Base-by-base conservation (phyloP, 2,113 vertebrate genomes). In the Actinemys pallida region DNA sequence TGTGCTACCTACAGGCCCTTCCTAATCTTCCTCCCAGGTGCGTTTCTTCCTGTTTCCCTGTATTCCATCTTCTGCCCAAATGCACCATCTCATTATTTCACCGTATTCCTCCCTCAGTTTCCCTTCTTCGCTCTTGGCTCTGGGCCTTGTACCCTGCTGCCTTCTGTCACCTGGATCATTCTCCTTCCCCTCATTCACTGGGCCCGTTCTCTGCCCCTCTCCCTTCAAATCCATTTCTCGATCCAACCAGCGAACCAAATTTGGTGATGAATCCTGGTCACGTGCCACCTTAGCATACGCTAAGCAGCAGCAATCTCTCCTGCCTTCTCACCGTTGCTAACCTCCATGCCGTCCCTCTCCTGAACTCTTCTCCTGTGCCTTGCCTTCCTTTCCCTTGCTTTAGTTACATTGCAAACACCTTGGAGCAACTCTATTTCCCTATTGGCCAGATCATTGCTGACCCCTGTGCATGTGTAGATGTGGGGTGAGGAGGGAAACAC, bases 11-110 rank as follows among this genome's bases (percentile, higher is more conserved):
- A 42, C 39, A 47, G 2, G 45, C 31, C 12, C 86, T 83, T 54
- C 0, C 0, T 2, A 56, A 5, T 17, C 84, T 75, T 54, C 89
- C 90, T 59, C 52, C 29, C 62, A 3, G 20, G 16, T 12, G 3
- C 50, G 1, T 8, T 76, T 81, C 87, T 87, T 75, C 83, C 75
- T 83, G 49, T 57, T 19, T 0, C n/a, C 56, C 76, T 2, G 5
- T 65, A 31, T 54, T 6, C 24, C 35, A 78, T 76, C 53, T 76
- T 29, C 78, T 39, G 81, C 53, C 87, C 19, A 54, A 31, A 4
- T 69, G 62, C 49, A 22, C 47, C 52, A 84, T 45, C 52, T 56
- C 8, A 6, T 52, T 84, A n/a, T 54, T 56, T 83, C n/a, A 56
- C n/a, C 31, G 52, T 42, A 42, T 83, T 25, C 39, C 59, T 25